Conservation (phyloP, 2,888 invertebrate genomes). For the Buathra laborator region DNA sequence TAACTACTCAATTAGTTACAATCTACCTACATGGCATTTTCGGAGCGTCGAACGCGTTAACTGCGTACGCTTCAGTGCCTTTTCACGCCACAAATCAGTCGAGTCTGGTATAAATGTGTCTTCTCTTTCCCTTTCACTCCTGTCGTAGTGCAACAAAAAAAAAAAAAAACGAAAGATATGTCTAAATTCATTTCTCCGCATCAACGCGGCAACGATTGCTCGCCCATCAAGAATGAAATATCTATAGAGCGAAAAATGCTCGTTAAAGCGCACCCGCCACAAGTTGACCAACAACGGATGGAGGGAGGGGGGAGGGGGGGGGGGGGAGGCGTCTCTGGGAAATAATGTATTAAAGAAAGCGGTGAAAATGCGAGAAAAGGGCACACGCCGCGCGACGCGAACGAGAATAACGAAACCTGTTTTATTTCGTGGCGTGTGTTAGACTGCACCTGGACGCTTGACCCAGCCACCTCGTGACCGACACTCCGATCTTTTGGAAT, state of each 20-base stretch:
- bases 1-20: not conserved
- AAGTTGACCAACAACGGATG: too few relatives aligned
- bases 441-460: not conserved
- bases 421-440: constrained; percentile 48
- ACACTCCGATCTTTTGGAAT: constrained; percentile 18
- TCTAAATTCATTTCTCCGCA: constrained; percentile 21
- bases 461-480: constrained; percentile 4
- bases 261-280: too few relatives aligned
- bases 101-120: not conserved
- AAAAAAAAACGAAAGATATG: not conserved
- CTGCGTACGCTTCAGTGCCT: not conserved
- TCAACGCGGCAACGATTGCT: not conserved
- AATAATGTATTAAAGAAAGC: constrained; percentile 78
- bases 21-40: too few relatives aligned
- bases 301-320: constrained; percentile 19
- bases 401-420: constrained; percentile 76
- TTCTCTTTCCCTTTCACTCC: constrained; percentile 38
- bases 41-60: not conserved
- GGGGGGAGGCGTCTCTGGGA: constrained; percentile 25
- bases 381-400: constrained; percentile 10
- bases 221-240: constrained; percentile 37
- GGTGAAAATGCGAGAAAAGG: constrained; percentile 76
- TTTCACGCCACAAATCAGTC: not conserved
- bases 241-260: constrained; percentile 36
- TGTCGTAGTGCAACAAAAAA: not conserved